These are phyloP conservation scores for Simalia tracyae DNA, from an alignment of 2,797 vertebrate genomes.

Conservation along the genomic window DNA sequence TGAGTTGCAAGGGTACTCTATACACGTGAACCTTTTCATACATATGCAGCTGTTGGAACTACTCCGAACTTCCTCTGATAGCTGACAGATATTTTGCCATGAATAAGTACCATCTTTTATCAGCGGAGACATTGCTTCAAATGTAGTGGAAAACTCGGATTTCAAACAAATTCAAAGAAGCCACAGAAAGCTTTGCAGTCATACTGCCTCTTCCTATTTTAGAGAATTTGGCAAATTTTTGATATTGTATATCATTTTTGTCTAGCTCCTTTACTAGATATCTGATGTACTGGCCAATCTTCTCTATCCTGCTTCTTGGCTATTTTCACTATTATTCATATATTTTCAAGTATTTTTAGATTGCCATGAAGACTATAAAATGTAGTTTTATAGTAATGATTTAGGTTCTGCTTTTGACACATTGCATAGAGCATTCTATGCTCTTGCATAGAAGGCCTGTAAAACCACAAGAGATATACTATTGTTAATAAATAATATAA, in stretches of 20 bases:
- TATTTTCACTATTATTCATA: not conserved
- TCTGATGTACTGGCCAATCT: not conserved
- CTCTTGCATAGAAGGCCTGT: not conserved
- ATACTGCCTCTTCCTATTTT: not conserved
- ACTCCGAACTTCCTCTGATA: not conserved
- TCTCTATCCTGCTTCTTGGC: not conserved
- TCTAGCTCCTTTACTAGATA: not conserved
- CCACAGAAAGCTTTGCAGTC: not conserved
- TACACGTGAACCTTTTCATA: not conserved
- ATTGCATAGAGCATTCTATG: not conserved
- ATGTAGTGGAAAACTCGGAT: not conserved
- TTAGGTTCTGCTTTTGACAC: not conserved
- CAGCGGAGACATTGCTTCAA: not conserved
- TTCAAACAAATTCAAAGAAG: not conserved
- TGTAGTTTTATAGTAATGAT: not conserved
- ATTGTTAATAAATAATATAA: not conserved
- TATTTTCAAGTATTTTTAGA: not conserved
- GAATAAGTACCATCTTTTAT: not conserved
- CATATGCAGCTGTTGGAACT: not conserved
- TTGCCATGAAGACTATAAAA: not conserved
- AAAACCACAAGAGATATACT: not conserved
- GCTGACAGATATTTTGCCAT: not conserved
- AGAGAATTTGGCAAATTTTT: not conserved
- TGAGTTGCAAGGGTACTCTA: not conserved
- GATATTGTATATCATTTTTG: not conserved